A percentile compares a stretch with the other conserved stretches of the same genome.
Conservation (phyloP, 2,113 vertebrate species). For the Bagarius yarrelli region DNA sequence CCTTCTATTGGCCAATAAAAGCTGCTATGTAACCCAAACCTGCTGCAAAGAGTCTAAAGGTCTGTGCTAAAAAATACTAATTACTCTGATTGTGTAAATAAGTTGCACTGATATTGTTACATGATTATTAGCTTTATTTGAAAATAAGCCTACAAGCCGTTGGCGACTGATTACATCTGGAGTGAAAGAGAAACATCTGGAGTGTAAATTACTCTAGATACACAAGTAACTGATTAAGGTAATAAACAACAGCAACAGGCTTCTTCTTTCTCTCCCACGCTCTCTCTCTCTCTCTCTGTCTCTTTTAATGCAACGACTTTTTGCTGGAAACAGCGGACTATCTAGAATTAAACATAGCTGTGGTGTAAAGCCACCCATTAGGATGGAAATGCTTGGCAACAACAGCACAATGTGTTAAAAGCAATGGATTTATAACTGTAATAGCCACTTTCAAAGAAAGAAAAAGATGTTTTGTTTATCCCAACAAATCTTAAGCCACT, state of each 20-base stretch:
- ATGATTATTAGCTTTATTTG: background rate
- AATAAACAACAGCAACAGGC: slow-evolving; percentile 11
- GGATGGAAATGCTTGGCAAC: slow-evolving; percentile 40
- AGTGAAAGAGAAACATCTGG: background rate
- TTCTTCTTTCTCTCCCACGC: background rate
- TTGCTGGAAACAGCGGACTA: slow-evolving; percentile 26
- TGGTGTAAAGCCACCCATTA: slow-evolving; percentile 41
- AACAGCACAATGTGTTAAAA: slow-evolving; percentile 3
- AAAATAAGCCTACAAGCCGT: background rate
- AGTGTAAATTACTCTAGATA: background rate
- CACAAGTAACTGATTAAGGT: slow-evolving; percentile 7
- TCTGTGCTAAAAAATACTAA: too few species aligned
- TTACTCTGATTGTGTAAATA: background rate
- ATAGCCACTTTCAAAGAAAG: slow-evolving; percentile 19
- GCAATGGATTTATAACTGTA: slow-evolving; percentile 17
- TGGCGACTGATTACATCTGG: background rate
- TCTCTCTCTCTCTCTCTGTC: background rate
- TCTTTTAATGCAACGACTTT: slow-evolving; percentile 27
- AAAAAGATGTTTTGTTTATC: slow-evolving; percentile 36
- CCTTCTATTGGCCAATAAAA: too few species aligned
- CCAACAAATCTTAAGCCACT: slow-evolving; percentile 8
- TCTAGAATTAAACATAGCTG: slow-evolving; percentile 53
- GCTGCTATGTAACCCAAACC: background rate
- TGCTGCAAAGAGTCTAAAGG: background rate
- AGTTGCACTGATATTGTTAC: background rate